Base-by-base conservation (phyloP, 2,797 vertebrate species). In the Intellagama lesueurii region DNA sequence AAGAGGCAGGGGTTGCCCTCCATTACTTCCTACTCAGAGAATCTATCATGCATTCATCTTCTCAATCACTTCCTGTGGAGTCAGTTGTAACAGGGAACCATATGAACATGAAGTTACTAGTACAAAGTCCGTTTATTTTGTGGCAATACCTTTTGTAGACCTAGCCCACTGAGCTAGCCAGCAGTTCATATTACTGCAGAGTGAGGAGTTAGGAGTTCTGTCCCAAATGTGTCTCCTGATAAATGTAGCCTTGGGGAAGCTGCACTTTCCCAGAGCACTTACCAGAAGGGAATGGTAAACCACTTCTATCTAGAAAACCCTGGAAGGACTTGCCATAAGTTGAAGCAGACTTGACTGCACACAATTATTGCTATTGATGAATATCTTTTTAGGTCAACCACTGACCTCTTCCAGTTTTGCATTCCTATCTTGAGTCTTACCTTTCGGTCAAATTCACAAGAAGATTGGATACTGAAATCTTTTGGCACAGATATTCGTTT, bases 401-500 rank as follows among this genome's bases (percentile, higher is more conserved):
- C 66, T 68, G 12, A 22, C 14, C 32, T 52, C 26, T 4, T n/a
- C 2, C 72, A 0, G 52, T 80, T 40, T 60, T 66, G 12, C 26
- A 32, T 80, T 64, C 16, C 66, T 26, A 11, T 56, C 52, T 80
- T 17, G 30, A 40, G 26, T 49, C 44, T 56, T 69, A 35, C 9
- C 75, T 88, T 79, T 73, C 77, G 3, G 1, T 24, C 76, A 83
- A 60, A 73, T 19, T 80, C 69, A 0, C 8, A 16, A 6, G 26
- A 6, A 76, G 66, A 12, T 12, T 49, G 75, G 80, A 73, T 22
- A 35, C 80, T 24, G 76, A 17, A 30, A 8, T 78, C 8, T 56
- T 85, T 87, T 81, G 7, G 75, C 68, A 79, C 5, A 24, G 83
- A 89, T 91, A 52, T 56, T 56, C 44, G 49, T 87, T 76, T 78